These are phyloP conservation scores for Thecocarcelia acutangulata DNA, from an alignment of 2,888 invertebrate genomes.

Conservation along the genomic window DNA sequence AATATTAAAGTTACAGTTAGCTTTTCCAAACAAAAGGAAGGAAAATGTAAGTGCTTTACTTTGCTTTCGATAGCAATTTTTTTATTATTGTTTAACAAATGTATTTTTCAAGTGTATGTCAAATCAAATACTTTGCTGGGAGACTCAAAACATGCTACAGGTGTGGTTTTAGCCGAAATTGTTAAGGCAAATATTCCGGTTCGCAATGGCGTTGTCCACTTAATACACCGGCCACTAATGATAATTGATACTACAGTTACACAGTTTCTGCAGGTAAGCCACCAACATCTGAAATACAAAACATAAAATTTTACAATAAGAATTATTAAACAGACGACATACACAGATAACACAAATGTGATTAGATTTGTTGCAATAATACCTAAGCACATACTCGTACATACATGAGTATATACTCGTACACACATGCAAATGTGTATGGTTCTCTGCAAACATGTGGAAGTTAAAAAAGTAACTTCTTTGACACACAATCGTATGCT, in stretches of 20 bases:
- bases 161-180: slow-evolving; percentile 93
- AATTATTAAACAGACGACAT: slow-evolving; percentile 9
- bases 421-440: background rate
- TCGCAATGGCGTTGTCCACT: slow-evolving; percentile 94
- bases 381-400: background rate
- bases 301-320: slow-evolving; percentile 18
- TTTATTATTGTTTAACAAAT: background rate
- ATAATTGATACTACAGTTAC: slow-evolving; percentile 93
- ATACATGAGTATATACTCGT: too few species aligned
- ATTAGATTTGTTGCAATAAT: too few species aligned
- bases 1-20: slow-evolving; percentile 92
- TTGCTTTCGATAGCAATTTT: background rate
- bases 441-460: too few species aligned
- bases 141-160: slow-evolving; percentile 89
- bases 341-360: background rate
- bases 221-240: slow-evolving; percentile 95
- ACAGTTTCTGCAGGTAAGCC: slow-evolving; percentile 91
- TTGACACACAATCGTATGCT: too few species aligned
- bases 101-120: slow-evolving; percentile 85
- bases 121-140: slow-evolving; percentile 92
- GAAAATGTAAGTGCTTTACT: slow-evolving; percentile 83
- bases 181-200: slow-evolving; percentile 95
- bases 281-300: slow-evolving; percentile 54
- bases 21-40: slow-evolving; percentile 88
- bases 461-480: too few species aligned